Evolutionary conservation across 2,113 vertebrate species (phyloP).

Genomic region (Pterocles orientalis): DNA sequence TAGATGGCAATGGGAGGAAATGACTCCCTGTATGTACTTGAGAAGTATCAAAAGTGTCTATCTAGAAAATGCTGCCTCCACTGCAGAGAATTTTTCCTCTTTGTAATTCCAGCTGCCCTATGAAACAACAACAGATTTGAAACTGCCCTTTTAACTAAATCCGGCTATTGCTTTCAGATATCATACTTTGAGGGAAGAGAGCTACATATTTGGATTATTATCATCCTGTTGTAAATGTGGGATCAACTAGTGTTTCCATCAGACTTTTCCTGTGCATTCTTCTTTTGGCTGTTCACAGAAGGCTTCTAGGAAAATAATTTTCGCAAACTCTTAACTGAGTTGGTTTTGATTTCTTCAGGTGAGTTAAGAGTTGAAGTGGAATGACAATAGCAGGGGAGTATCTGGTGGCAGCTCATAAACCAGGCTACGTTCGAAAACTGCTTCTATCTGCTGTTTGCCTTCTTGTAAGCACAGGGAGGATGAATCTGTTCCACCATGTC

Average conservation of each 20-base stretch:
- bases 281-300: neutral
- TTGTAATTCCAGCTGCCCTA: neutral
- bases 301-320: neutral
- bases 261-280: neutral
- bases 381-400: neutral
- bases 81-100: neutral
- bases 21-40: neutral
- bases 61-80: neutral
- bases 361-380: neutral
- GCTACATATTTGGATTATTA: neutral
- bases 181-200: neutral
- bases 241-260: neutral
- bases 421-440: neutral
- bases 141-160: neutral
- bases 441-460: neutral
- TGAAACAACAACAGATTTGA: neutral
- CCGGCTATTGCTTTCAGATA: neutral
- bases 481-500: neutral
- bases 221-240: neutral
- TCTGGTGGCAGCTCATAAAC: neutral
- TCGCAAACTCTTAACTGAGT: neutral
- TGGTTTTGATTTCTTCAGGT: neutral
- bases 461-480: neutral
- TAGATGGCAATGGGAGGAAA: neutral
- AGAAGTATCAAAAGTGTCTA: neutral